Conservation (phyloP, 1,140 invertebrate genomes). For the Alviniconcha marisindica region DNA sequence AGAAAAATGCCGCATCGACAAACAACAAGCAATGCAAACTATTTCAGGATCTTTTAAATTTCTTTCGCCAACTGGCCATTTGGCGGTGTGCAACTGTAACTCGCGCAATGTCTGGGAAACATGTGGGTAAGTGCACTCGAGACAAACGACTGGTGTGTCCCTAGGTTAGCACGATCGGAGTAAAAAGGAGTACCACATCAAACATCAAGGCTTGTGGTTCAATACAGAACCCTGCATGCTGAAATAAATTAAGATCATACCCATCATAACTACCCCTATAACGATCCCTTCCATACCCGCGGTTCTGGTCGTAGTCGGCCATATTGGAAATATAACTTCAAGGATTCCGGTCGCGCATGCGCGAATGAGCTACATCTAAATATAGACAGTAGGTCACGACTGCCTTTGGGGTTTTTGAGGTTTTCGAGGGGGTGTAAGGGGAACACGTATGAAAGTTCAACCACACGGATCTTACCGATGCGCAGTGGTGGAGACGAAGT, state of each 20-base stretch:
- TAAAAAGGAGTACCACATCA: slow-evolving; percentile 1
- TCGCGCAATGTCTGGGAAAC: neutral
- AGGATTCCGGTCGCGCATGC: slow-evolving; percentile 37
- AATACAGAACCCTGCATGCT: neutral
- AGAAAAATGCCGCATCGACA: too few relatives aligned
- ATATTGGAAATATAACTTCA: slow-evolving; percentile 33
- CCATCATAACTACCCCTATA: slow-evolving; percentile 33
- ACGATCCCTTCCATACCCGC: slow-evolving; percentile 37
- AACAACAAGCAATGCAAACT: too few relatives aligned
- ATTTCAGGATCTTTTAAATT: too few relatives aligned
- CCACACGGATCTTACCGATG: too few relatives aligned
- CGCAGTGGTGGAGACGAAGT: too few relatives aligned
- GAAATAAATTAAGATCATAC: slow-evolving; percentile 18
- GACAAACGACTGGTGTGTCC: neutral
- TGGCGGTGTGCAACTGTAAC: too few relatives aligned
- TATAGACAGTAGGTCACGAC: neutral
- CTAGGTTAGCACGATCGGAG: neutral
- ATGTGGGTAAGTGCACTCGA: neutral
- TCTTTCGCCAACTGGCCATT: too few relatives aligned
- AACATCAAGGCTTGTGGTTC: neutral
- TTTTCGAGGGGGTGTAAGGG: too few relatives aligned
- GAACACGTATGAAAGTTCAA: too few relatives aligned
- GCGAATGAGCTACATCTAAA: neutral
- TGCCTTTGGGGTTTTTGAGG: too few relatives aligned
- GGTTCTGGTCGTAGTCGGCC: slow-evolving; percentile 31